Percentiles rank a stretch among this genome's conserved stretches.
These are phyloP conservation scores for Drosophila watanabei DNA, from an alignment of 1,140 invertebrate genomes.

Conservation along the genomic window DNA sequence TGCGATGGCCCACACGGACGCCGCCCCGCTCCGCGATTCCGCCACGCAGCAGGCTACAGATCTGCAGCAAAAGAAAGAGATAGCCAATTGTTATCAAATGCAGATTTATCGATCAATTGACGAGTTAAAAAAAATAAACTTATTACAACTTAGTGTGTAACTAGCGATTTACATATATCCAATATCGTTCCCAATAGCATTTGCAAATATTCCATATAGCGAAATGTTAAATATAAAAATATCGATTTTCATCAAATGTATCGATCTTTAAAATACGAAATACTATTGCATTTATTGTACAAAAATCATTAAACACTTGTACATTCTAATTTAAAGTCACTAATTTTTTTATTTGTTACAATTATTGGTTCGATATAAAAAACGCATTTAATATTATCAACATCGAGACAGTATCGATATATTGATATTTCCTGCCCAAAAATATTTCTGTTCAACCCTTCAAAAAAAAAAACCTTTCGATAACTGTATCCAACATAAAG, in stretches of 20 bases:
- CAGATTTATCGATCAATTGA: background rate
- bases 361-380: background rate
- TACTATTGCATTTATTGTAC: background rate
- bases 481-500: background rate
- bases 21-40: constrained; percentile 99
- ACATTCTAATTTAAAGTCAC: background rate
- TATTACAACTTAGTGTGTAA: background rate
- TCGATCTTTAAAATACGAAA: background rate
- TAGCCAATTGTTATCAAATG: background rate
- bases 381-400: background rate
- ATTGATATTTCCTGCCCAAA: background rate
- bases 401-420: background rate
- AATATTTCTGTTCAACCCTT: background rate
- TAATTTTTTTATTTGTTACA: background rate
- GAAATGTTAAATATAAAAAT: background rate
- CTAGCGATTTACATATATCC: too few species aligned
- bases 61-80: constrained; percentile 87
- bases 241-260: background rate
- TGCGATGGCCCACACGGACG: constrained; percentile 98
- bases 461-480: background rate
- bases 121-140: background rate
- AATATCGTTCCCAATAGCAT: too few species aligned
- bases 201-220: background rate
- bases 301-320: background rate
- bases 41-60: constrained; percentile 98